Base-by-base conservation (phyloP, 2,888 invertebrate genomes). In the Papilio demoleus region DNA sequence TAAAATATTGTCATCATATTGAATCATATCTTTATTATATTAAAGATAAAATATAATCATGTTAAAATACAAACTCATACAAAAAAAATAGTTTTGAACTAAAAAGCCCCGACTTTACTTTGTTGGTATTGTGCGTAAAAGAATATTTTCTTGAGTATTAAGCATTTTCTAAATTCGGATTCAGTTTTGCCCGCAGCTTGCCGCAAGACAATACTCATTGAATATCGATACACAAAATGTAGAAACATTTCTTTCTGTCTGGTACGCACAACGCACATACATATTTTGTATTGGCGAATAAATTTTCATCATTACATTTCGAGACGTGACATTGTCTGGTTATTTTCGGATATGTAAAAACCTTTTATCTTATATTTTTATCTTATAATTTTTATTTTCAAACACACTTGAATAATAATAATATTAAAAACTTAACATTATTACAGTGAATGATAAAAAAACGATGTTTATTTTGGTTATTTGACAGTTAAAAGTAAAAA, bases 171-270 rank as follows among this genome's bases (percentile, higher is more conserved):
- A 27, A 24, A 27, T n/a, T 12, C 53, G 27, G 17, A n/a, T 56
- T 31, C 27, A 31, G 53, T 31, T 31, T 56, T 9, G 3, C 31
- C 31, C 53, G 53, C 53, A 31, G 53, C 53, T 56, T 56, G 27
- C 53, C 31, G 31, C 53, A 56, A 53, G 53, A 31, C 53, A 56
- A 53, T 56, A 31, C 53, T 31, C 53, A 56, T 56, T 56, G 53
- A 56, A 56, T 56, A 56, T 31, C 53, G 31, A 56, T 56, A 31
- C 17, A 56, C 9, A 56, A 56, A 56, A 56, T 56, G 53, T 31
- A 56, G 17, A 56, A 56, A 56, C 31, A 56, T 56, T 56, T 31
- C 27, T 56, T 56, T 56, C 17, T 17, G 53, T 56, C 53, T 56
- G 53, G 31, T 56, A 56, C 31, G 53, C 53, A 47, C 47, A 56